A percentile compares a stretch with the other conserved stretches of the same genome.
Evolutionary conservation across 1,140 invertebrate species (phyloP).

Genomic region (Pantala flavescens): DNA sequence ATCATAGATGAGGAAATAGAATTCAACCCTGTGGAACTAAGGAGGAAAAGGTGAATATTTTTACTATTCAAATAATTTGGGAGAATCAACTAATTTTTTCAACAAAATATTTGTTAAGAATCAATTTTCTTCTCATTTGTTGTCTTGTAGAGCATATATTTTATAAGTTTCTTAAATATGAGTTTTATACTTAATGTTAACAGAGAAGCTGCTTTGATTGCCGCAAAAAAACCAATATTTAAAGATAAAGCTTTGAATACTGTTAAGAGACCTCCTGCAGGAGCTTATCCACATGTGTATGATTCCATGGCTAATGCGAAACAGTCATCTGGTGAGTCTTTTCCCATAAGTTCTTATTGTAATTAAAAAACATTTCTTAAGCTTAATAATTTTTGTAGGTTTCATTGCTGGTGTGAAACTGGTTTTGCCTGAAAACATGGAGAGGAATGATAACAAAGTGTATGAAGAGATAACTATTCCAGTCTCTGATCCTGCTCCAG

Average conservation of each 20-base stretch:
- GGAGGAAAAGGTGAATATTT: slow-evolving; percentile 34
- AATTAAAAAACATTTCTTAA: not conserved
- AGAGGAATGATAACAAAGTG: slow-evolving; percentile 54
- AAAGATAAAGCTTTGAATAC: slow-evolving; percentile 30
- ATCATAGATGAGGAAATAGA: slow-evolving; percentile 43
- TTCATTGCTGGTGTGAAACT: slow-evolving; percentile 71
- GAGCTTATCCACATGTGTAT: slow-evolving; percentile 74
- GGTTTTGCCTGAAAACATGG: slow-evolving; percentile 63
- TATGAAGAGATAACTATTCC: slow-evolving; percentile 87
- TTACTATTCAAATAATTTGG: slow-evolving; percentile 10
- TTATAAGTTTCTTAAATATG: slow-evolving; percentile 22
- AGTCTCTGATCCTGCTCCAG: slow-evolving; percentile 49
- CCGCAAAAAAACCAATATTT: slow-evolving; percentile 28
- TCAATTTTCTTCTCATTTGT: slow-evolving; percentile 27
- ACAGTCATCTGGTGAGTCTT: slow-evolving; percentile 44
- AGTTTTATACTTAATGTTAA: slow-evolving; percentile 15
- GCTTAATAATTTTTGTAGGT: slow-evolving; percentile 37
- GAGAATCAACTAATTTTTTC: too few relatives aligned
- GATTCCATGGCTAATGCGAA: slow-evolving; percentile 60
- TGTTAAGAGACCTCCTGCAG: slow-evolving; percentile 34
- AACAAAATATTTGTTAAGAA: not conserved
- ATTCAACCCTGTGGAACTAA: slow-evolving; percentile 34
- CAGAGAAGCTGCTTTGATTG: slow-evolving; percentile 39
- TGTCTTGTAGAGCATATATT: slow-evolving; percentile 31
- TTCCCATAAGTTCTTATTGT: slow-evolving; percentile 13